Base-by-base conservation (phyloP, 2,888 invertebrate genomes). In the Amaurobius ferox region DNA sequence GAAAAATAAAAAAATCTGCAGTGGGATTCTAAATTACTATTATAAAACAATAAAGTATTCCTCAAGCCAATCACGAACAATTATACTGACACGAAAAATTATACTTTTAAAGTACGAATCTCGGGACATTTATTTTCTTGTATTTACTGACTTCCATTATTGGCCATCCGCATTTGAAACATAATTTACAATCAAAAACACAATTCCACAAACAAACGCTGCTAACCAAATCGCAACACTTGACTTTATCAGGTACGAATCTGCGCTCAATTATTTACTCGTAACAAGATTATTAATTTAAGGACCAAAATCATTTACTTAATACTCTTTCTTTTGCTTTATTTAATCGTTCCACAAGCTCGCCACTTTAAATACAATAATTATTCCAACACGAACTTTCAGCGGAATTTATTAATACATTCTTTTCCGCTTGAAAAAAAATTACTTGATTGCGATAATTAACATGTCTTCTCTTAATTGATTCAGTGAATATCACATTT, bases 391-490 rank as follows among this genome's bases (percentile, higher is more conserved):
- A 55, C 23, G 55, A 55, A 23, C 23, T 23, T 55, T 55, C 19
- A 55, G 23, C 23, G 23, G 23, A 55, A 55, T 55, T 23, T 55
- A 55, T 55, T 55, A 55, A 55, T 55, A 23, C 55, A 23, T 23
- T 55, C 55, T 5, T 55, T 55, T 55, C 23, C 23, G 55, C 16
- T 23, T 23, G 23, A 55, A 55, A 35, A 55, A 55, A 55, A 23
- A 44, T 13, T n/a, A 44, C 2, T 44, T 55, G 23, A 55, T 55
- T 55, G 55, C 55, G 55, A 55, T 55, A 55, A 55, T 55, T 55
- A 55, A 55, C 55, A 55, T 23, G 23, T 55, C 55, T 55, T 55
- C 55, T 55, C 23, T 55, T 55, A 55, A 55, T 55, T 55, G 23
- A 19, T 55, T 55, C 23, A 55, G 16, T 55, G 55, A 55, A 55